Conservation (phyloP, 2,797 vertebrate species). For the Syngnathus acus region DNA sequence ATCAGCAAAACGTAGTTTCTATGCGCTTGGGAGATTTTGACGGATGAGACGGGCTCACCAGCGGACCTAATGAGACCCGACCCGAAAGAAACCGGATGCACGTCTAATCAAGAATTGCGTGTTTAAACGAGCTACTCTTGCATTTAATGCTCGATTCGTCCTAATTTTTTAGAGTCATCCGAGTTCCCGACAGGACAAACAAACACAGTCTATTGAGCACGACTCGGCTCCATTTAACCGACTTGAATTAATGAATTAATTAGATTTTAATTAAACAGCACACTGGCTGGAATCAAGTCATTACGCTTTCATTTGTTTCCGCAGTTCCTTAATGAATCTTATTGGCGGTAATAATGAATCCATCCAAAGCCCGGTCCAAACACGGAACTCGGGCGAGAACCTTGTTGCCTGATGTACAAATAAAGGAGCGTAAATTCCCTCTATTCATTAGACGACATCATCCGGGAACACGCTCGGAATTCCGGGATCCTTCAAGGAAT, state of each 20-base stretch:
- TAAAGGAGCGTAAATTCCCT: slow-evolving; percentile 43
- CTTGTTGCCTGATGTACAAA: slow-evolving; percentile 6
- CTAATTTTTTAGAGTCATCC: not conserved
- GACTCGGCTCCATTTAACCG: slow-evolving; percentile 3
- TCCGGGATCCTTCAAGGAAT: slow-evolving; percentile 47
- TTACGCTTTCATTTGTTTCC: slow-evolving; percentile 10
- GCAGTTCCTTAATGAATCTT: slow-evolving; percentile 4
- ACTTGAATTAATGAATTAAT: slow-evolving; percentile 8
- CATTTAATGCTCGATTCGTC: not conserved
- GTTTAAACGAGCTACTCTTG: not conserved
- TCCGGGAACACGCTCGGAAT: slow-evolving; percentile 39
- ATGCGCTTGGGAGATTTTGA: not conserved
- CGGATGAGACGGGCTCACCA: not conserved
- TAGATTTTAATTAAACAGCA: slow-evolving; percentile 10
- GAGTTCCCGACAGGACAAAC: not conserved
- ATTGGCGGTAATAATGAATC: slow-evolving; percentile 4
- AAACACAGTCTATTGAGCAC: not conserved
- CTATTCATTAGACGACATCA: slow-evolving; percentile 56
- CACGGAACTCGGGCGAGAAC: slow-evolving; percentile 3
- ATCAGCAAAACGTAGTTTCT: too few species aligned
- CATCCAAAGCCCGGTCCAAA: not conserved
- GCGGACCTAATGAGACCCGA: not conserved
- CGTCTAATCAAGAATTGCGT: too few species aligned
- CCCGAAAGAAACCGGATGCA: not conserved
- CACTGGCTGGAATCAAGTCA: slow-evolving; percentile 5